Evolutionary conservation across 2,113 vertebrate genomes (phyloP).

Genomic region (Setophaga kirtlandii): DNA sequence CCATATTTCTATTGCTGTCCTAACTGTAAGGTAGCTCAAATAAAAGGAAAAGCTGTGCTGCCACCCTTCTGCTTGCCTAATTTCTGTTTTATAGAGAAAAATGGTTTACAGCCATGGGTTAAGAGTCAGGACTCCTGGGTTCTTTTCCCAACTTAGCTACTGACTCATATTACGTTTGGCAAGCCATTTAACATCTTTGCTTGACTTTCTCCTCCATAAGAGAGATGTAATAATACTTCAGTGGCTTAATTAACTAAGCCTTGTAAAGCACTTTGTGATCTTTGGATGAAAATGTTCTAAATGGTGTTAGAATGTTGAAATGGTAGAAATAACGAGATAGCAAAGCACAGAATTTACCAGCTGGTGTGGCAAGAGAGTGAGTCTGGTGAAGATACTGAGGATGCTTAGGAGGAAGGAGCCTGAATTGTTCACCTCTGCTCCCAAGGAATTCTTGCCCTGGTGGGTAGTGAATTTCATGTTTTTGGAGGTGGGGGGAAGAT

Average conservation of each 20-base stretch:
- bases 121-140: conserved; percentile 50
- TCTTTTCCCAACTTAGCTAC: conserved; percentile 59
- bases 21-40: background rate
- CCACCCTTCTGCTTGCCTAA: background rate
- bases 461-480: background rate
- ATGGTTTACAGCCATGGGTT: conserved; percentile 43
- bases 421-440: background rate
- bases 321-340: background rate
- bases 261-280: background rate
- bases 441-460: background rate
- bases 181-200: conserved; percentile 50
- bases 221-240: conserved; percentile 34
- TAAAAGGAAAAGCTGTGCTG: background rate
- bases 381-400: background rate
- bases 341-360: background rate
- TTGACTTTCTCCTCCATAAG: conserved; percentile 15
- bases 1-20: background rate
- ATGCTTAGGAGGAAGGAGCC: background rate
- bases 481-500: background rate
- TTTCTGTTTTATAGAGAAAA: conserved; percentile 47
- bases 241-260: conserved; percentile 55
- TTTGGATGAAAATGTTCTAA: conserved; percentile 1
- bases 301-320: background rate
- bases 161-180: conserved; percentile 40
- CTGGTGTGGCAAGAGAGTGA: background rate